phyloP scores from a whole-genome alignment of 1,140 invertebrate species.

The Drosophila orena region DNA sequence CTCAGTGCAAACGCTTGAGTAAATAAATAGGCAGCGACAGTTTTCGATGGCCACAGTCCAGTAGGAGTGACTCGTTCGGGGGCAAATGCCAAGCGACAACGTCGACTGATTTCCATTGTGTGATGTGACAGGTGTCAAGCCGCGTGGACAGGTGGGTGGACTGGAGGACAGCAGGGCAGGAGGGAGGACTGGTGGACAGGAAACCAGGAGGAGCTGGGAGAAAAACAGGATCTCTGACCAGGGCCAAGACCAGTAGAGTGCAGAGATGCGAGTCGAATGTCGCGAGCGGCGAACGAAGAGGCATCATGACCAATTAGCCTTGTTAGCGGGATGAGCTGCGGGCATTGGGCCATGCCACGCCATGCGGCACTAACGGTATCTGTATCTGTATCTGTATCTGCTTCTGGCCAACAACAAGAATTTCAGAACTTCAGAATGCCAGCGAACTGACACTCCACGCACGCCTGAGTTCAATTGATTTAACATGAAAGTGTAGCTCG shows the following conservation, averaged over 20 bases:
- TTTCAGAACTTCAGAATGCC: conserved; percentile 35
- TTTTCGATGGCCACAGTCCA: conserved; percentile 7
- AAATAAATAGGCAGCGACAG: conserved; percentile 70
- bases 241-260: conserved; percentile 10
- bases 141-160: conserved; percentile 55
- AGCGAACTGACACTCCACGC: conserved; percentile 68
- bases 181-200: conserved; percentile 35
- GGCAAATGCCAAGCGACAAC: conserved; percentile 65
- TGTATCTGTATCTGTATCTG: conserved; percentile 11
- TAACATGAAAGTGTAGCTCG: conserved; percentile 81
- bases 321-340: conserved; percentile 79
- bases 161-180: conserved; percentile 40
- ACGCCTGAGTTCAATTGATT: conserved; percentile 82
- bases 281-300: conserved; percentile 51
- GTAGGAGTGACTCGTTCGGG: conserved; percentile 26
- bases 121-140: conserved; percentile 79
- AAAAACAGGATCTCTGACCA: conserved; percentile 10
- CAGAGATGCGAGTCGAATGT: conserved; percentile 11
- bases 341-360: conserved; percentile 58
- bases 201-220: conserved; percentile 12
- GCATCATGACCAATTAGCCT: conserved; percentile 83
- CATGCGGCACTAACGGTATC: conserved; percentile 57
- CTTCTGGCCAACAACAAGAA: conserved; percentile 5
- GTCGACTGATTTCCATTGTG: conserved; percentile 81
- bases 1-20: conserved; percentile 40